These are phyloP conservation scores for Oophaga pumilio DNA, from an alignment of 2,113 vertebrate species.

Conservation along the genomic window DNA sequence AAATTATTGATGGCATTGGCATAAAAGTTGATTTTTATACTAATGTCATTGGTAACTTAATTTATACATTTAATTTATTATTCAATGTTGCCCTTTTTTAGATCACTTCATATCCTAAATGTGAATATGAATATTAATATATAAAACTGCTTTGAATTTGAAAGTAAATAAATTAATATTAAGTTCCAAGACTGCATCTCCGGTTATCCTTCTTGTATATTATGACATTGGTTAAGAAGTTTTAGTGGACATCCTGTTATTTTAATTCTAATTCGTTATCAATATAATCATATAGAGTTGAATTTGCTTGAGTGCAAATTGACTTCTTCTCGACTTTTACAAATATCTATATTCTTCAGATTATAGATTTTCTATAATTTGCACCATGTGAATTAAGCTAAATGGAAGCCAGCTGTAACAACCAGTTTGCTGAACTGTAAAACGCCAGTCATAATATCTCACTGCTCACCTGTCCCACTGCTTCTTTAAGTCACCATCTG, in stretches of 20 bases:
- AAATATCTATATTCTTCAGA: too few species aligned
- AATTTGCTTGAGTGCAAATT: background rate
- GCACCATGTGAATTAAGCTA: too few species aligned
- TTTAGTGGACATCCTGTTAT: too few species aligned
- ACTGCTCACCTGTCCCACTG: too few species aligned
- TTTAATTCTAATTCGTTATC: too few species aligned
- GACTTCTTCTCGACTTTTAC: too few species aligned
- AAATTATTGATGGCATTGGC: background rate
- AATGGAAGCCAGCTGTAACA: too few species aligned
- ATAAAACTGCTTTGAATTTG: background rate
- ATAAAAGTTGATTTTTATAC: constrained; percentile 7
- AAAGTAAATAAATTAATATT: constrained; percentile 3
- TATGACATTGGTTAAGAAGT: background rate
- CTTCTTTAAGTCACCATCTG: too few species aligned
- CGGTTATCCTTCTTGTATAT: background rate
- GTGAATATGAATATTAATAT: background rate
- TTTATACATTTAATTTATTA: constrained; percentile 5
- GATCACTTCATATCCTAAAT: constrained; percentile 5
- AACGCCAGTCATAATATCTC: too few species aligned
- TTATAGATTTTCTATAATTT: too few species aligned
- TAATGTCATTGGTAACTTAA: constrained; percentile 1
- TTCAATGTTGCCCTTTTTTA: background rate
- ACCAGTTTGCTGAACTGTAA: too few species aligned
- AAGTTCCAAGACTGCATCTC: background rate
- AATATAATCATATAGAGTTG: too few species aligned